Base-by-base conservation (phyloP, 2,797 vertebrate genomes). In the Otus scops region DNA sequence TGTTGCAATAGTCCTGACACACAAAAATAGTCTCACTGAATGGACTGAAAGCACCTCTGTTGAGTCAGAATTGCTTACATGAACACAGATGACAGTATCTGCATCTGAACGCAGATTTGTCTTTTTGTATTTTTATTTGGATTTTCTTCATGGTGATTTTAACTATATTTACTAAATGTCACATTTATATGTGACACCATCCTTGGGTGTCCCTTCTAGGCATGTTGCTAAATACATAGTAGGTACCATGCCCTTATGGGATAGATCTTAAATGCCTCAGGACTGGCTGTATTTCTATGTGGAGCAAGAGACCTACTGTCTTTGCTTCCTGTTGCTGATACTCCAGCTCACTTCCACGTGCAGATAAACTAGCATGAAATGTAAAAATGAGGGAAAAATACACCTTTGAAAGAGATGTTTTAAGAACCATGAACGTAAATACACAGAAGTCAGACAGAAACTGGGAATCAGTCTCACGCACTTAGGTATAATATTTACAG, bases 71-170 rank as follows among this genome's bases (percentile, higher is more conserved):
- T 15, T 47, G 60, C 59, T 84, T 13, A 39, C 18, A 1, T 36
- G 41, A 43, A 17, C 41, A 1, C 1, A 70, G 34, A 4, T 9
- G 77, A 59, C 13, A 1, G 26, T n/a, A 30, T 38, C 59, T 73
- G 23, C 54, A 47, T 32, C 88, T n/a, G 32, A 75, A 50, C 3
- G 28, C 76, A 54, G 36, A 73, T 75, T 27, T 51, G 16, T 32
- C 30, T 39, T 45, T 47, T 27, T 67, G 22, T 30, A 11, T 27
- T 79, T 68, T 9, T 22, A 11, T 36, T 39, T 27, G 21, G 26
- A 36, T 80, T 50, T 63, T 54, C 57, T 54, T 36, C 17, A 9
- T 0, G 0, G 14, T 11, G 26, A 53, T 68, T 64, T 60, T 34
- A 54, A 47, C 5, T n/a, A 0, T 34, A 27, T 61, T 53, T 74